phyloP scores from a whole-genome alignment of 2,888 invertebrate species.

The Cylloceria caligata region DNA sequence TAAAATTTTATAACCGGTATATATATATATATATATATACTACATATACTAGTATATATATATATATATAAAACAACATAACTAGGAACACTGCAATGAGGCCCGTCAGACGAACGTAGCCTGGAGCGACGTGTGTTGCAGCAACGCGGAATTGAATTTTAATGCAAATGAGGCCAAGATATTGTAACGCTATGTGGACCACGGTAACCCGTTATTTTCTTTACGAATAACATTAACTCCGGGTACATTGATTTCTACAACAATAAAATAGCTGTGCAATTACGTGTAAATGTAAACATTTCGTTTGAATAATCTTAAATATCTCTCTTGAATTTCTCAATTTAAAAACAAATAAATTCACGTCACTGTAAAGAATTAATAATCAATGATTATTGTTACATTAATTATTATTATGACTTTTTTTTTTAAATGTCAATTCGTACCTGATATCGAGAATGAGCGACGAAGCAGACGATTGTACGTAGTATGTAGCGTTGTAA shows the following conservation, averaged over 20 bases:
- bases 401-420: too few species aligned
- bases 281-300: background rate
- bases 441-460: conserved; percentile 46
- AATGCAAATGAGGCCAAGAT: conserved; percentile 56
- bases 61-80: conserved; percentile 39
- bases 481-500: conserved; percentile 1
- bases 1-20: conserved; percentile 63
- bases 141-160: conserved; percentile 65
- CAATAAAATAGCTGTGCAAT: background rate
- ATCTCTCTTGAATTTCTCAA: background rate
- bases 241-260: background rate
- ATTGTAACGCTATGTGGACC: conserved; percentile 21
- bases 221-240: background rate
- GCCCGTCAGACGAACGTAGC: conserved; percentile 43
- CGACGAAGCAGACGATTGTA: conserved; percentile 7
- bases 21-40: conserved; percentile 41
- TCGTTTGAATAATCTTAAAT: background rate
- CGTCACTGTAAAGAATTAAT: conserved; percentile 4
- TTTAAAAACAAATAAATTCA: background rate
- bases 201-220: conserved; percentile 26
- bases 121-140: conserved; percentile 46
- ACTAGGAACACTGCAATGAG: conserved; percentile 30
- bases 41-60: conserved; percentile 62
- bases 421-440: conserved; percentile 30
- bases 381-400: too few species aligned